phyloP scores from a whole-genome alignment of 2,113 vertebrate species.

The Caranx ignobilis region DNA sequence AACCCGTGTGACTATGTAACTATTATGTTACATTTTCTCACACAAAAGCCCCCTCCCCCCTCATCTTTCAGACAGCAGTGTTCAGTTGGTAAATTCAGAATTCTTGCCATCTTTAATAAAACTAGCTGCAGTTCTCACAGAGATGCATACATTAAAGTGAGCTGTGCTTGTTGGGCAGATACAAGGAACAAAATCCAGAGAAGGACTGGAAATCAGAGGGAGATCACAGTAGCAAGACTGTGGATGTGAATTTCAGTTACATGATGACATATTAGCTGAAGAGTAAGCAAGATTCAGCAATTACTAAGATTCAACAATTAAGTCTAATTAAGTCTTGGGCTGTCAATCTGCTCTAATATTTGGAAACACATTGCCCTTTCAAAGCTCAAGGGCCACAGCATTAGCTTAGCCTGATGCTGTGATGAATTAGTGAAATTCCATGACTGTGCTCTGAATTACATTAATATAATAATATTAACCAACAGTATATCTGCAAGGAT shows the following conservation, averaged over 20 bases:
- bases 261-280: constrained; percentile 31
- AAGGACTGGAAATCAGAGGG: constrained; percentile 25
- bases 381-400: constrained; percentile 63
- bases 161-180: constrained; percentile 1
- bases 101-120: constrained; percentile 58
- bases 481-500: constrained; percentile 61
- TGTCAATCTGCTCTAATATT: constrained; percentile 67
- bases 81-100: constrained; percentile 12
- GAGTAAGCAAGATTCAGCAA: not conserved
- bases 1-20: constrained; percentile 52
- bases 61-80: too few species aligned
- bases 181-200: constrained; percentile 52
- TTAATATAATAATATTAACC: constrained; percentile 70
- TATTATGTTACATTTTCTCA: constrained; percentile 48
- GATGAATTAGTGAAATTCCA: constrained; percentile 76
- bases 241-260: constrained; percentile 32
- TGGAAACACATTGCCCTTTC: constrained; percentile 60
- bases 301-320: constrained; percentile 60
- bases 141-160: constrained; percentile 22
- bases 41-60: constrained; percentile 29
- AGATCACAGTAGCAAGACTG: constrained; percentile 29
- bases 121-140: constrained; percentile 25
- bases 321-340: constrained; percentile 59
- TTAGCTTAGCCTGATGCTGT: constrained; percentile 67
- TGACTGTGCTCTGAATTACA: constrained; percentile 71